Conservation (phyloP, 2,888 invertebrate genomes). For the Lepidochitona cinerea region DNA sequence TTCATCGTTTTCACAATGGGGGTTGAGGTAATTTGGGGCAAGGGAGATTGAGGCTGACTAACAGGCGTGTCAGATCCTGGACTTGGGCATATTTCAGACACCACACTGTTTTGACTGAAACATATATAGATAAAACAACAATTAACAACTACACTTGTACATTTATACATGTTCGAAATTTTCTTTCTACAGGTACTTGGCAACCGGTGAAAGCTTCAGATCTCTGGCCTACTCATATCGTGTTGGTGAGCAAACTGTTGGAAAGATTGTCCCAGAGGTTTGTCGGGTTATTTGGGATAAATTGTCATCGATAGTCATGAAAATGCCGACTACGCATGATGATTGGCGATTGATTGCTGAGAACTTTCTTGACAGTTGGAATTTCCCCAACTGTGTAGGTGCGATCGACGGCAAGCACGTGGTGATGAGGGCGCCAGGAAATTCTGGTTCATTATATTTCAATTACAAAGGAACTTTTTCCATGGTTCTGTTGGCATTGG, state of each 20-base stretch:
- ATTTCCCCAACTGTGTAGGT: conserved; percentile 56
- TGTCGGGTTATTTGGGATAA: background rate
- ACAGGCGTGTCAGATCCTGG: too few relatives aligned
- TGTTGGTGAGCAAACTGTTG: background rate
- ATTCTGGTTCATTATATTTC: conserved; percentile 11
- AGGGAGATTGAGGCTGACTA: too few relatives aligned
- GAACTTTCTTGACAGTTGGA: conserved; percentile 40
- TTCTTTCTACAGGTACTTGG: background rate
- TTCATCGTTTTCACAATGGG: too few relatives aligned
- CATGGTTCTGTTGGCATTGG: conserved; percentile 40
- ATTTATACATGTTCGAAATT: too few relatives aligned
- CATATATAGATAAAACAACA: too few relatives aligned
- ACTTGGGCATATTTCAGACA: too few relatives aligned
- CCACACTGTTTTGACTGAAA: too few relatives aligned
- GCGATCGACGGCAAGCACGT: conserved; percentile 22
- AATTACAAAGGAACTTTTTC: conserved; percentile 29
- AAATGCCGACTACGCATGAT: background rate
- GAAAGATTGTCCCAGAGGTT: background rate
- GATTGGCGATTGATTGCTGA: conserved; percentile 2
- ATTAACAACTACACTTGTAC: too few relatives aligned
- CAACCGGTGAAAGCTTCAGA: background rate
- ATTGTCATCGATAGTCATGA: background rate
- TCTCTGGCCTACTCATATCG: background rate
- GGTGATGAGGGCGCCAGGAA: background rate
- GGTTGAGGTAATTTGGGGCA: too few relatives aligned